Evolutionary conservation across 2,797 vertebrate genomes (phyloP), one percentile per base, ranked within the genome.

Genomic region (Danio tinwini): DNA sequence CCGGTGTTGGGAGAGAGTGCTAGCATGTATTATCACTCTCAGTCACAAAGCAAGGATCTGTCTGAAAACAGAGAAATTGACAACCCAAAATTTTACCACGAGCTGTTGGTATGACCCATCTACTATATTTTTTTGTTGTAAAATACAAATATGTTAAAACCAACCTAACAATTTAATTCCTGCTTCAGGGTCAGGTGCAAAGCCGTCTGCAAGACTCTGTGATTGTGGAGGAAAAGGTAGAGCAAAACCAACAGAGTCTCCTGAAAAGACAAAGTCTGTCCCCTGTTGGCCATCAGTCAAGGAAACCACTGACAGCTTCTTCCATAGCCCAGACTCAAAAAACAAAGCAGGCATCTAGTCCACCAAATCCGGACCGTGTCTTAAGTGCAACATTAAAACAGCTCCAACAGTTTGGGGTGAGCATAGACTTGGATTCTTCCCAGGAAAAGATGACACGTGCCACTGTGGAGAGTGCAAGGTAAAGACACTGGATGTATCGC

Each of bases 401-500:
- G 71, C 93, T 98, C 80, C 94, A 93, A 90, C 95, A 90, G 80
- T 93, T 97, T 3, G 97, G 96, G 16, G 95, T 98, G 42, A 85
- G 90, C 9, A 53, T 98, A 69, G 94, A 95, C 13, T 5, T 82
- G 0, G 88, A 88, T 29, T 90, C 92, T 0, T 89, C 87, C 0
- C 88, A 86, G 1, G 85, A 91, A 76, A 90, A 88, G 83, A 91
- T 85, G 62, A 88, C 74, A 2, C 90, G 89, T 37, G 61, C 42
- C 58, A 93, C 93, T 5, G 91, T 95, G 7, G 96, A 98, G 86
- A 96, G 89, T 82, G 93, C 94, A 89, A 97, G 98, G 98, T 99
- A 80, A 55, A 56, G 37, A 42, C 1, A 39, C 0, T 49, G 21
- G 8, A 11, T 3, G 39, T 12, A 45, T 29, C 5, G 11, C 14